A percentile compares a stretch with the other conserved stretches of the same genome.
phyloP scores from a whole-genome alignment of 64 coral and sea anemone genomes.

The Actinia equina region DNA sequence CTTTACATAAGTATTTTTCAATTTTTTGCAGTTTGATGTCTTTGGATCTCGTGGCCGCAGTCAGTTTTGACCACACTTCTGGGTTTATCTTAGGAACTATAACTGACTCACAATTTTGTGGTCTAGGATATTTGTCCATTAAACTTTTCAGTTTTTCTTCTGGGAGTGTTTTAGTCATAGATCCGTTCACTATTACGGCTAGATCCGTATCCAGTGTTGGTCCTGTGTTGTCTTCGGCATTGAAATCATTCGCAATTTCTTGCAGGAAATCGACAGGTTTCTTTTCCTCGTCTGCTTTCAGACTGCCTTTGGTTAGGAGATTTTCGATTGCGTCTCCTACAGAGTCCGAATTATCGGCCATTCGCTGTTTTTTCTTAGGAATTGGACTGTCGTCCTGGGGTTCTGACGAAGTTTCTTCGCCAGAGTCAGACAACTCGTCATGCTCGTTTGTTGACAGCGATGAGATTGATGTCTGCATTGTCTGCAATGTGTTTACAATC shows the following conservation, averaged over 20 bases:
- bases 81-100: slow-evolving; percentile 28
- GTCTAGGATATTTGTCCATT: slow-evolving; percentile 6
- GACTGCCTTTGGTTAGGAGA: slow-evolving; percentile 4
- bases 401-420: background rate
- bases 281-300: background rate
- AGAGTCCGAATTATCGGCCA: slow-evolving; percentile 14
- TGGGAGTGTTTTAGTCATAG: slow-evolving; percentile 11
- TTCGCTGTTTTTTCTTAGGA: slow-evolving; percentile 20
- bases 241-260: slow-evolving; percentile 19
- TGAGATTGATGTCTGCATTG: slow-evolving; percentile 20
- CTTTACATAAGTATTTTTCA: background rate
- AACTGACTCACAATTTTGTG: slow-evolving; percentile 29
- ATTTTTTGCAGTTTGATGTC: slow-evolving; percentile 12
- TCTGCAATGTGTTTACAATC: slow-evolving; percentile 1
- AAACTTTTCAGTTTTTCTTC: slow-evolving; percentile 17
- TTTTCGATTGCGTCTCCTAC: background rate
- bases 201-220: background rate
- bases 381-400: background rate
- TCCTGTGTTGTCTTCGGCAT: slow-evolving; percentile 1
- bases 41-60: slow-evolving; percentile 2
- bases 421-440: background rate
- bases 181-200: slow-evolving; percentile 17
- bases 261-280: slow-evolving; percentile 14
- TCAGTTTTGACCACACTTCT: slow-evolving; percentile 29
- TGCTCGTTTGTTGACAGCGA: background rate